phyloP scores from a whole-genome alignment of 2,888 invertebrate species.

The Saturnia japonica region DNA sequence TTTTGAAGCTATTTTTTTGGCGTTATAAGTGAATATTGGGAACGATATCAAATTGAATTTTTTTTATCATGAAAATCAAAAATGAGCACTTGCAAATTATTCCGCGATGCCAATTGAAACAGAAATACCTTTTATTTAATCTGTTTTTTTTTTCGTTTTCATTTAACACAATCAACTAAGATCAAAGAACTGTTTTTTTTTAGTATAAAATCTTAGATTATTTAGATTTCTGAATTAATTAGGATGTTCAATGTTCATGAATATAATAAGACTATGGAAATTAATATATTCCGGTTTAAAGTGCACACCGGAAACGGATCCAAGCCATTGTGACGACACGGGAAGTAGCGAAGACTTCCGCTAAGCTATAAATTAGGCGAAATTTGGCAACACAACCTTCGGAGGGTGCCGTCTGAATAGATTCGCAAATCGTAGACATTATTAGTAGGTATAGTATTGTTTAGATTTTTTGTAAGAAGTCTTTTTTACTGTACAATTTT shows the following conservation, averaged over 20 bases:
- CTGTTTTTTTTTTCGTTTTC: too few relatives aligned
- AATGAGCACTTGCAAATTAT: not conserved
- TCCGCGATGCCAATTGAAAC: not conserved
- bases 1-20: not conserved
- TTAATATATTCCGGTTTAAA: slow-evolving; percentile 44
- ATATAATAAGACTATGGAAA: slow-evolving; percentile 20
- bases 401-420: slow-evolving; percentile 19
- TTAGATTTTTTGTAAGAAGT: not conserved
- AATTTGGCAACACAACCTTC: slow-evolving; percentile 56
- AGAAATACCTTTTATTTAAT: not conserved
- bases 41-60: not conserved
- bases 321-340: slow-evolving; percentile 70
- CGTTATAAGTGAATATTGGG: not conserved
- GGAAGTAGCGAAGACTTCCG: slow-evolving; percentile 79
- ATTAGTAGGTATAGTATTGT: not conserved
- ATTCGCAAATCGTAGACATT: slow-evolving; percentile 20
- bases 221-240: not conserved
- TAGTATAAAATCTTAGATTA: not conserved
- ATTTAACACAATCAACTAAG: not conserved
- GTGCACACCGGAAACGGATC: slow-evolving; percentile 71
- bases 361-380: slow-evolving; percentile 58
- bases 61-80: not conserved
- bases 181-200: not conserved
- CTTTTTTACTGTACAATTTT: not conserved
- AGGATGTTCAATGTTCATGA: slow-evolving; percentile 3